phyloP scores from a whole-genome alignment of 2,797 vertebrate species.

The Percopsis omiscomaycus region DNA sequence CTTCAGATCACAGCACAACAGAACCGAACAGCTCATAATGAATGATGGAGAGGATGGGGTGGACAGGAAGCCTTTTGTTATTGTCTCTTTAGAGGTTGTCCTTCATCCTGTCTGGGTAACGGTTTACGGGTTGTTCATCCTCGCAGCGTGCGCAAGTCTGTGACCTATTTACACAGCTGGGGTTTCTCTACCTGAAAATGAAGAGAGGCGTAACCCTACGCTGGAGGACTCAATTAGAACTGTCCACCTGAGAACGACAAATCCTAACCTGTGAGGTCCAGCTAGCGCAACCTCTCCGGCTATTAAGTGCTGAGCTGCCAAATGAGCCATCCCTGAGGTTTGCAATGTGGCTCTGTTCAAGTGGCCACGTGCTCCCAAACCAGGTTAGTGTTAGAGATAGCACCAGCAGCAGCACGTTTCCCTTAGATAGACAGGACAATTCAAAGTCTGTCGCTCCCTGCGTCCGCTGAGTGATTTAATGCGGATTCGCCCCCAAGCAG shows the following conservation, averaged over 20 bases:
- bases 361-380: constrained; percentile 31
- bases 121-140: constrained; percentile 56
- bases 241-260: constrained; percentile 45
- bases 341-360: constrained; percentile 17
- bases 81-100: constrained; percentile 55
- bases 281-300: constrained; percentile 23
- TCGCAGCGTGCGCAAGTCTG: constrained; percentile 47
- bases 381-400: constrained; percentile 11
- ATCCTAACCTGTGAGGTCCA: constrained; percentile 20
- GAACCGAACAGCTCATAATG: constrained; percentile 37
- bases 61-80: constrained; percentile 39
- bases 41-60: constrained; percentile 41
- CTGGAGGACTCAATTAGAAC: constrained; percentile 45
- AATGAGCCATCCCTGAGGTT: constrained; percentile 43
- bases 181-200: constrained; percentile 45
- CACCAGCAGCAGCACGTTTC: constrained; percentile 43
- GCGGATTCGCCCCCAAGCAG: constrained; percentile 73
- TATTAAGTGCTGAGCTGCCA: constrained; percentile 29
- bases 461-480: constrained; percentile 73
- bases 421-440: constrained; percentile 53
- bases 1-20: constrained; percentile 24
- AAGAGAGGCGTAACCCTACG: constrained; percentile 32
- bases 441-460: constrained; percentile 67
- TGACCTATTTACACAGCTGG: constrained; percentile 63
- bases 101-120: constrained; percentile 57